Percentiles rank a stretch among this genome's conserved stretches.
phyloP scores from a whole-genome alignment of 2,888 invertebrate species.

The Serripes groenlandicus region DNA sequence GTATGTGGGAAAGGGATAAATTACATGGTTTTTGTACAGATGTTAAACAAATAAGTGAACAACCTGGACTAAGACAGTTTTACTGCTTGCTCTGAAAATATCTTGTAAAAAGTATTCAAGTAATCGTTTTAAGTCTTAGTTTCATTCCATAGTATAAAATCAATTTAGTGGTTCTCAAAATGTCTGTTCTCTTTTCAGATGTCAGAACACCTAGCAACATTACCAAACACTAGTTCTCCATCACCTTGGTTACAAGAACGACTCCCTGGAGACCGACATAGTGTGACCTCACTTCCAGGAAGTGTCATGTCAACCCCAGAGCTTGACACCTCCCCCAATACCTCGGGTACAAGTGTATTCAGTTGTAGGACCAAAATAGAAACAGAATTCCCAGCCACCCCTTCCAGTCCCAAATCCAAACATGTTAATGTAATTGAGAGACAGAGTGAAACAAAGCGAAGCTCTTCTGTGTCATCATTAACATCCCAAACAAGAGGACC shows the following conservation, averaged over 20 bases:
- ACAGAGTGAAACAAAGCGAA: slow-evolving; percentile 59
- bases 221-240: slow-evolving; percentile 81
- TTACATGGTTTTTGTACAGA: too few species aligned
- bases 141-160: too few species aligned
- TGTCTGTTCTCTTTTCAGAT: slow-evolving; percentile 66
- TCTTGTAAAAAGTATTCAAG: too few species aligned
- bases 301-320: slow-evolving; percentile 62
- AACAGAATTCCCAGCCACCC: slow-evolving; percentile 83
- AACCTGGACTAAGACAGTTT: too few species aligned
- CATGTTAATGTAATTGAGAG: slow-evolving; percentile 74
- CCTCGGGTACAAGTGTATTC: slow-evolving; percentile 40
- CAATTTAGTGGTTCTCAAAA: background rate
- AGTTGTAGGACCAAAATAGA: slow-evolving; percentile 76
- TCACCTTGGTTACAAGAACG: slow-evolving; percentile 83
- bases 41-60: too few species aligned
- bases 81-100: too few species aligned
- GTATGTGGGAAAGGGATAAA: too few species aligned
- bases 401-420: slow-evolving; percentile 82
- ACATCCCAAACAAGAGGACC: slow-evolving; percentile 54
- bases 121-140: too few species aligned
- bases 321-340: slow-evolving; percentile 18
- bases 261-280: slow-evolving; percentile 65
- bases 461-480: slow-evolving; percentile 64
- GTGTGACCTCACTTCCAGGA: slow-evolving; percentile 55
- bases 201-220: slow-evolving; percentile 75